Evolutionary conservation across 2,797 vertebrate genomes (phyloP).

Genomic region (Eutrigla gurnardus): DNA sequence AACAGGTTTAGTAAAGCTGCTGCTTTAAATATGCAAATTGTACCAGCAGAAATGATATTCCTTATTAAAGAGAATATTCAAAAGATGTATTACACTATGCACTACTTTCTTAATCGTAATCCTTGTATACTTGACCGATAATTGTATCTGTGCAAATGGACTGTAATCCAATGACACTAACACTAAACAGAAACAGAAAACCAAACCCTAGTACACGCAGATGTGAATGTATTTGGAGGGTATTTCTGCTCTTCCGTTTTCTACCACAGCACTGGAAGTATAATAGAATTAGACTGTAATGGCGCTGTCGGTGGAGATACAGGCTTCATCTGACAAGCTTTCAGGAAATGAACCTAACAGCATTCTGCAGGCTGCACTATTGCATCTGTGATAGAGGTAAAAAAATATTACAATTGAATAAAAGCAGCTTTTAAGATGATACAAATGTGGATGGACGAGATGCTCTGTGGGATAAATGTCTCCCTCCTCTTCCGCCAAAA

Average conservation of each 20-base stretch:
- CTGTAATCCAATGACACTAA: constrained; percentile 38
- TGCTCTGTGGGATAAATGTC: constrained; percentile 41
- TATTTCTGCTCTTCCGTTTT: constrained; percentile 54
- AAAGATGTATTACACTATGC: constrained; percentile 7
- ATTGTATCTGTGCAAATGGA: constrained; percentile 44
- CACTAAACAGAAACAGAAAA: constrained; percentile 30
- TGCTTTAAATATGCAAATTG: constrained; percentile 27
- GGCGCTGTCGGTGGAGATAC: constrained; percentile 58
- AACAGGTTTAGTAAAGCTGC: constrained; percentile 16
- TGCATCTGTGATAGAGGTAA: constrained; percentile 62
- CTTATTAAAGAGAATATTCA: constrained; percentile 26
- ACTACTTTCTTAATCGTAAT: constrained; percentile 12
- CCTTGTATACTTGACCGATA: constrained; percentile 20
- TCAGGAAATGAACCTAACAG: constrained; percentile 72
- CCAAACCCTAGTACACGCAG: constrained; percentile 30
- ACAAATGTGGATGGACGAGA: constrained; percentile 38
- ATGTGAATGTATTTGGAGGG: constrained; percentile 57
- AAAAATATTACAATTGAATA: constrained; percentile 69
- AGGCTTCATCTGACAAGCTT: constrained; percentile 59
- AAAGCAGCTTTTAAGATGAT: constrained; percentile 57
- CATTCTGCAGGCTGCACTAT: constrained; percentile 53
- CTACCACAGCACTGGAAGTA: constrained; percentile 45
- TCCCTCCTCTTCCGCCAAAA: constrained; percentile 42
- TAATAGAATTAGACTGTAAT: constrained; percentile 73
- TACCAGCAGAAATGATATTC: constrained; percentile 16